These are phyloP conservation scores for Siniperca scherzeri DNA, from an alignment of 2,797 vertebrate species.

Conservation along the genomic window DNA sequence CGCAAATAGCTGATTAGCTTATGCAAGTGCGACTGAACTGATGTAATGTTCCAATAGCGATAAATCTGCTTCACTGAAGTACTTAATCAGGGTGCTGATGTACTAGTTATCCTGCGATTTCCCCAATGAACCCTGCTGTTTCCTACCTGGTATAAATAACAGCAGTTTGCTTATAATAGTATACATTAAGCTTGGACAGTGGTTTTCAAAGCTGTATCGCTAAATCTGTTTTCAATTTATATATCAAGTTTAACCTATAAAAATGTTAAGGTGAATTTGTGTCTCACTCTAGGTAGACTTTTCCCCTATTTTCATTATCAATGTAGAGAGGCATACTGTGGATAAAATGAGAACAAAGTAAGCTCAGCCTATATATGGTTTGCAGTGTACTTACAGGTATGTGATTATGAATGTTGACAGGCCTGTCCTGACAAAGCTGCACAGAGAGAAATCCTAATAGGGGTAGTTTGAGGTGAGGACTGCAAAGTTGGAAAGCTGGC, in stretches of 20 bases:
- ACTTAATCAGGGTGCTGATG: not conserved
- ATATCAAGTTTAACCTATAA: not conserved
- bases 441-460: slow-evolving; percentile 19
- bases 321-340: not conserved
- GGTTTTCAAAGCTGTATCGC: not conserved
- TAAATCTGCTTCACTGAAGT: not conserved
- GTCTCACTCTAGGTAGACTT: not conserved
- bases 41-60: not conserved
- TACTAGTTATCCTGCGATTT: not conserved
- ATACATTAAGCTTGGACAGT: not conserved
- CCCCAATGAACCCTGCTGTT: not conserved
- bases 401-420: slow-evolving; percentile 36
- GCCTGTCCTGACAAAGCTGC: slow-evolving; percentile 17
- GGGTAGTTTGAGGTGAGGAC: slow-evolving; percentile 16
- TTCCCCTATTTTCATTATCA: not conserved
- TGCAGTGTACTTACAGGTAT: not conserved
- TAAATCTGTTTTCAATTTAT: not conserved
- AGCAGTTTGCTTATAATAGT: not conserved
- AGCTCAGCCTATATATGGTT: not conserved
- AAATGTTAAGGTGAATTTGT: not conserved
- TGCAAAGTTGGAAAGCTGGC: slow-evolving; percentile 13
- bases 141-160: not conserved
- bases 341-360: slow-evolving; percentile 20
- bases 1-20: not conserved
- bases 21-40: not conserved